Evolutionary conservation across 2,888 invertebrate genomes (phyloP).

Genomic region (Resseliella maxima): DNA sequence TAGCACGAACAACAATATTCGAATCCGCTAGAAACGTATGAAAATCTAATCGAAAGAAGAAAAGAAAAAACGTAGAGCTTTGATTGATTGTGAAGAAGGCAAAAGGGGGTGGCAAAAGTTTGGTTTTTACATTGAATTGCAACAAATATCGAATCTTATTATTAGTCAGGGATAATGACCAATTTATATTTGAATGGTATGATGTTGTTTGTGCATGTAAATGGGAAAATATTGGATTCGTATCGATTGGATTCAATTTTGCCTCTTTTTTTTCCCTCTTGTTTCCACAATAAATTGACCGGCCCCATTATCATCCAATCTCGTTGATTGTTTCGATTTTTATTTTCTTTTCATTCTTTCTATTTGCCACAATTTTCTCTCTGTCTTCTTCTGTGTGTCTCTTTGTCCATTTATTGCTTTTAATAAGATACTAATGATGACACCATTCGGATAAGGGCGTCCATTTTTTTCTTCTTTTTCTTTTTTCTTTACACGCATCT

Average conservation of each 20-base stretch:
- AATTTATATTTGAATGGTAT: conserved; percentile 23
- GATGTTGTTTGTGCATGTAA: conserved; percentile 28
- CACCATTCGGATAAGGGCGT: not conserved
- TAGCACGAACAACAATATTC: not conserved
- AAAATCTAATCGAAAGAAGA: not conserved
- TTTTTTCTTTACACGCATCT: not conserved
- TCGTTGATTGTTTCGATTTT: conserved; percentile 19
- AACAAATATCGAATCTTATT: not conserved
- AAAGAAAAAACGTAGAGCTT: not conserved
- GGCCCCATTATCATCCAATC: conserved; percentile 10
- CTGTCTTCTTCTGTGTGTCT: too few species aligned
- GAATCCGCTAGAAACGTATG: not conserved
- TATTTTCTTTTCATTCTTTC: not conserved
- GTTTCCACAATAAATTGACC: not conserved
- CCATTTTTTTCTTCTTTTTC: not conserved
- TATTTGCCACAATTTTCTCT: too few species aligned
- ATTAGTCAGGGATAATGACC: conserved; percentile 31
- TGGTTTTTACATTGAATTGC: not conserved
- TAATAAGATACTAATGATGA: conserved; percentile 39
- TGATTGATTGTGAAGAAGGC: not conserved
- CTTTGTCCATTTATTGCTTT: not conserved
- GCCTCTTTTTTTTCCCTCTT: not conserved
- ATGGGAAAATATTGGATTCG: not conserved
- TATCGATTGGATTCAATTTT: conserved; percentile 47
- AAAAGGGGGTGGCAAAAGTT: not conserved